Evolutionary conservation across 2,113 vertebrate species (phyloP).

Genomic region (Leiothrix lutea): DNA sequence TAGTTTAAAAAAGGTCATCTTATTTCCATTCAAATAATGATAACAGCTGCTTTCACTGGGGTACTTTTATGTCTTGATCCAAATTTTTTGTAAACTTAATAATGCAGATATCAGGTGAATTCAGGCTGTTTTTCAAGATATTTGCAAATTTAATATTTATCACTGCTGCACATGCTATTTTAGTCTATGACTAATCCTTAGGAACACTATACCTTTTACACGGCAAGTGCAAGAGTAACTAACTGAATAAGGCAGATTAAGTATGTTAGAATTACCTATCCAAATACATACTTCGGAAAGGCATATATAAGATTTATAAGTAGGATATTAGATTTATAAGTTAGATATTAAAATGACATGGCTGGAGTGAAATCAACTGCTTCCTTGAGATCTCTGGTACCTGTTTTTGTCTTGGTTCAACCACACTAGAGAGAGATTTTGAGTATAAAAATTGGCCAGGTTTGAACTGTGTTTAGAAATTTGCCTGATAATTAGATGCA

Average conservation of each 20-base stretch:
- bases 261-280: background rate
- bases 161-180: background rate
- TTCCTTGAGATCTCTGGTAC: background rate
- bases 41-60: background rate
- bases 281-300: background rate
- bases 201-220: background rate
- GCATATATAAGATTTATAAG: background rate
- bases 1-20: background rate
- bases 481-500: background rate
- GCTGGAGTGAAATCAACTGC: background rate
- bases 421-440: background rate
- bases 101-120: background rate
- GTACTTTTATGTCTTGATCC: background rate
- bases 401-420: background rate
- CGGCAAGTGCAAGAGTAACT: background rate
- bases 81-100: background rate
- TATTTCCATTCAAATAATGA: background rate
- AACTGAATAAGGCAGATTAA: background rate
- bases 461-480: constrained; percentile 17
- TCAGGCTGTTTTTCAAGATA: background rate
- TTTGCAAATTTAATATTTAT: background rate
- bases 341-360: background rate
- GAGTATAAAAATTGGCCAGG: background rate
- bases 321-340: background rate
- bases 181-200: background rate